These are phyloP conservation scores for Diadema setosum DNA, from an alignment of 35 echinoderm and acorn worm genomes.

Conservation along the genomic window DNA sequence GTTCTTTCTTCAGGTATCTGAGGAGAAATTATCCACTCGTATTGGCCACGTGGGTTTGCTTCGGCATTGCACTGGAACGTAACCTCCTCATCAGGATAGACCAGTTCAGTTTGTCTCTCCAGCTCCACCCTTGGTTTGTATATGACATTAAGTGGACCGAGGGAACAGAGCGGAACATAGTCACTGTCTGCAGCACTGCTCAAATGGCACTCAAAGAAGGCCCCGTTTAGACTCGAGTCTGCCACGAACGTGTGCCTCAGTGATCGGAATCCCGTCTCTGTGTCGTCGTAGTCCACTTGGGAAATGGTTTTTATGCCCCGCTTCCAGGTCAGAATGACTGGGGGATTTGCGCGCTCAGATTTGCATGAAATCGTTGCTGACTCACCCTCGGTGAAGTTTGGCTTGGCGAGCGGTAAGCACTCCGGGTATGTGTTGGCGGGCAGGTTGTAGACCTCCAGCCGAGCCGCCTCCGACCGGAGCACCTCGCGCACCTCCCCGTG, in stretches of 20 bases:
- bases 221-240: slow-evolving; percentile 16
- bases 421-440: slow-evolving; percentile 44
- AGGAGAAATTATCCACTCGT: slow-evolving; percentile 30
- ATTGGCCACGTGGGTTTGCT: slow-evolving; percentile 52
- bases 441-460: slow-evolving; percentile 71
- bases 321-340: slow-evolving; percentile 63
- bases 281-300: slow-evolving; percentile 37
- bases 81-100: slow-evolving; percentile 24
- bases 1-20: not conserved
- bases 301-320: slow-evolving; percentile 1
- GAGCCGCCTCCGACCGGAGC: slow-evolving; percentile 18
- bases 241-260: slow-evolving; percentile 40
- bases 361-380: slow-evolving; percentile 47
- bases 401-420: slow-evolving; percentile 46
- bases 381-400: slow-evolving; percentile 42
- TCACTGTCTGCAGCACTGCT: slow-evolving; percentile 39
- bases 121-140: slow-evolving; percentile 42
- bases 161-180: slow-evolving; percentile 39
- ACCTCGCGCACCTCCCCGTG: not conserved
- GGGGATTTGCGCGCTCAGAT: slow-evolving; percentile 76
- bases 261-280: slow-evolving; percentile 37
- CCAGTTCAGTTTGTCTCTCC: not conserved
- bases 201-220: slow-evolving; percentile 81
- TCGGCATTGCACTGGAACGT: slow-evolving; percentile 23
- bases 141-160: slow-evolving; percentile 38